Conservation (phyloP, 2,797 vertebrate species). For the Gobio occitaniae region DNA sequence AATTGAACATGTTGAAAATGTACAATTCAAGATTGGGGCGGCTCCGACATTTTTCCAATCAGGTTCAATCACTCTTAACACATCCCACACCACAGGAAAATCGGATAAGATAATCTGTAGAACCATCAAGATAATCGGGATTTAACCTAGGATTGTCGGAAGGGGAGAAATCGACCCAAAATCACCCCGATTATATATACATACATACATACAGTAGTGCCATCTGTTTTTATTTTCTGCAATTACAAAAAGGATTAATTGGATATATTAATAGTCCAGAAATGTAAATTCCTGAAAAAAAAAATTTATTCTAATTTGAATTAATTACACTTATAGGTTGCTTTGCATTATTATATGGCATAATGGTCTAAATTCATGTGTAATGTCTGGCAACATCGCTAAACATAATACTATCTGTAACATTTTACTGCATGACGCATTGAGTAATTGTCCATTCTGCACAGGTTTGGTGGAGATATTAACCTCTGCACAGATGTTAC, state of each 20-base stretch:
- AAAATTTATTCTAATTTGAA: background rate
- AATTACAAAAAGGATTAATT: background rate
- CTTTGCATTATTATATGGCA: background rate
- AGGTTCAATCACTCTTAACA: too few relatives aligned
- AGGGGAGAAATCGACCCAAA: too few relatives aligned
- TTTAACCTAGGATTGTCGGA: too few relatives aligned
- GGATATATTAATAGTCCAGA: background rate
- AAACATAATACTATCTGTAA: background rate
- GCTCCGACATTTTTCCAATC: too few relatives aligned
- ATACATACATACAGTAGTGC: too few relatives aligned
- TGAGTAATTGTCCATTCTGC: slow-evolving; percentile 9
- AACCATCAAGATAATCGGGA: too few relatives aligned
- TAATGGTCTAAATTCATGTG: background rate
- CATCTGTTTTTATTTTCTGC: background rate
- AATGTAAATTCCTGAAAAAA: background rate
- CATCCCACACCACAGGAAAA: too few relatives aligned
- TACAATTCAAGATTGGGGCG: too few relatives aligned
- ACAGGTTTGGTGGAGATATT: slow-evolving; percentile 22
- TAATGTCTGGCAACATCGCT: background rate
- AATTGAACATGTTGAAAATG: too few relatives aligned
- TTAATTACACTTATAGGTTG: background rate
- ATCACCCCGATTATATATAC: too few relatives aligned
- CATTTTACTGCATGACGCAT: background rate
- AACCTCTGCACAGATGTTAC: slow-evolving; percentile 37
- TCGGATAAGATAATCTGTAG: too few relatives aligned